These are phyloP conservation scores for Hippopotamus amphibius DNA, from an alignment of 2,113 vertebrate species.

Conservation along the genomic window DNA sequence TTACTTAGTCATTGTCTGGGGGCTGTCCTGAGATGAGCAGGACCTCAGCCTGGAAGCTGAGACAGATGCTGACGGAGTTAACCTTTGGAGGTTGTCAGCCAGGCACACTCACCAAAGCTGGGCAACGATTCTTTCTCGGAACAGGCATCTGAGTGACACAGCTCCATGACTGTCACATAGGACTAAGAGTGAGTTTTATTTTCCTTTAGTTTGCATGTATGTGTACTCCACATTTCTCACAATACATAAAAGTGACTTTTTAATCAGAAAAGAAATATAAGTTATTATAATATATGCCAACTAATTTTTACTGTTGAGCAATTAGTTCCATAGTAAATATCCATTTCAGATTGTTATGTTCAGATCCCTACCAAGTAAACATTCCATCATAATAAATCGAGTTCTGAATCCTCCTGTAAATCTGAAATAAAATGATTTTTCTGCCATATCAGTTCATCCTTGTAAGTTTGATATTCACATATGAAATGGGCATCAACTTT, in stretches of 20 bases:
- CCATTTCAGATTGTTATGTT: background rate
- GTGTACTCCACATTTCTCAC: background rate
- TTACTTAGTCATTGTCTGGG: background rate
- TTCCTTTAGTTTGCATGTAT: background rate
- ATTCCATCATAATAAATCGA: background rate
- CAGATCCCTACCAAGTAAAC: background rate
- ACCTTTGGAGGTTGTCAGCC: background rate
- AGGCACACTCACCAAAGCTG: background rate
- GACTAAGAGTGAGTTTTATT: background rate
- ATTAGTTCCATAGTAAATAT: slow-evolving; percentile 5
- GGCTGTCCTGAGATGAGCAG: background rate
- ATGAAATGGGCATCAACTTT: background rate
- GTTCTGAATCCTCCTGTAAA: background rate
- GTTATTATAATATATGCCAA: background rate
- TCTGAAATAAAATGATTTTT: background rate
- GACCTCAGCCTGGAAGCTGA: background rate
- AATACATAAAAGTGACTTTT: background rate
- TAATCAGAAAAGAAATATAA: background rate
- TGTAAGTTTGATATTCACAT: background rate
- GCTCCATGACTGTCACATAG: background rate
- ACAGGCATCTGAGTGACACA: background rate
- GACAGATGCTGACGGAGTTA: background rate
- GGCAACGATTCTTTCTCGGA: background rate
- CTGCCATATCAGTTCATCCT: background rate
- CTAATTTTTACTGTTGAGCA: background rate